Evolutionary conservation across 2,888 invertebrate species (phyloP).

Genomic region (Caenorhabditis sp.): DNA sequence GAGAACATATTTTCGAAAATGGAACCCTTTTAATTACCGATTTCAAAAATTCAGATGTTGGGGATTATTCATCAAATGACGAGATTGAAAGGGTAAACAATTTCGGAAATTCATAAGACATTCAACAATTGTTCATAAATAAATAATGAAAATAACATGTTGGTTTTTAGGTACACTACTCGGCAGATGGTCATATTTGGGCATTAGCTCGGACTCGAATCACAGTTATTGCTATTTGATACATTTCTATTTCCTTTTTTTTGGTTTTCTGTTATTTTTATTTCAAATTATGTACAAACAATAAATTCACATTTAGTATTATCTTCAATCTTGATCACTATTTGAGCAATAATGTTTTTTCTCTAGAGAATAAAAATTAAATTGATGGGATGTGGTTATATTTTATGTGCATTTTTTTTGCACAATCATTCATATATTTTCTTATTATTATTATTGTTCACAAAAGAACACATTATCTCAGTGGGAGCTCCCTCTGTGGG

Average conservation of each 20-base stretch:
- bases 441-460: neutral
- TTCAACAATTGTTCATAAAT: neutral
- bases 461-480: neutral
- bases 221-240: constrained; percentile 12
- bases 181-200: constrained; percentile 39
- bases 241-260: neutral
- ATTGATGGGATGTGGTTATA: neutral
- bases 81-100: constrained; percentile 37
- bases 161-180: constrained; percentile 33
- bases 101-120: neutral
- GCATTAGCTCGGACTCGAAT: constrained; percentile 28
- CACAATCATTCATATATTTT: neutral
- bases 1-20: constrained; percentile 30
- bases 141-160: constrained; percentile 3
- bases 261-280: neutral
- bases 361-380: constrained; percentile 1
- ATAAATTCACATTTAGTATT: neutral
- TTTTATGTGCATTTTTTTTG: neutral
- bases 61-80: constrained; percentile 43
- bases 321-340: neutral
- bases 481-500: neutral
- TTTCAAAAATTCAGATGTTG: constrained; percentile 37
- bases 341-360: neutral
- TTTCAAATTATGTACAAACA: too few relatives aligned
- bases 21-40: constrained; percentile 42